Percentiles rank a stretch among this genome's conserved stretches.
Evolutionary conservation across 2,888 invertebrate genomes (phyloP).

Genomic region (Cyaniris semiargus): DNA sequence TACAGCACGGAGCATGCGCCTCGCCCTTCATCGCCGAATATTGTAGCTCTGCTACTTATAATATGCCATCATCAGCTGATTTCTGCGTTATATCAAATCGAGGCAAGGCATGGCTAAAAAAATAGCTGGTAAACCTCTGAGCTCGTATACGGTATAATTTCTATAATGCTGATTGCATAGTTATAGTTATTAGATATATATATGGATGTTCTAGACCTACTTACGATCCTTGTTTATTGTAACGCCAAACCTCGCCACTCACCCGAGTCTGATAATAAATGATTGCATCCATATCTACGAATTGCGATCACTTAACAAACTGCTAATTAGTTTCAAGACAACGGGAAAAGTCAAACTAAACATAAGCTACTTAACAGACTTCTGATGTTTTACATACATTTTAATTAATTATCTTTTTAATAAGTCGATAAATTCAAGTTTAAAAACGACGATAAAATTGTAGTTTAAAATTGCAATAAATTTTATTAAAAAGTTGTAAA

Average conservation of each 20-base stretch:
- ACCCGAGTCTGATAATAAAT: slow-evolving; percentile 1
- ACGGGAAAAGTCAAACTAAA: background rate
- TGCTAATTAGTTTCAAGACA: background rate
- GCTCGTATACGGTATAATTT: too few relatives aligned
- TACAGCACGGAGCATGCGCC: slow-evolving; percentile 17
- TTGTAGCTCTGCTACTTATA: background rate
- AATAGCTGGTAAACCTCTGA: background rate
- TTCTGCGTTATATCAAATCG: background rate
- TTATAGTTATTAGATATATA: background rate
- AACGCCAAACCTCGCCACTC: background rate
- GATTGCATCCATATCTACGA: background rate
- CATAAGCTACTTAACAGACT: background rate
- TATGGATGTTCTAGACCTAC: background rate
- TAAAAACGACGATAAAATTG: background rate
- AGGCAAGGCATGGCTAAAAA: background rate
- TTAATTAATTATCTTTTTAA: too few relatives aligned
- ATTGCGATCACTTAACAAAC: background rate
- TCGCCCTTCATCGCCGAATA: background rate
- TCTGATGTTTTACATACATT: background rate
- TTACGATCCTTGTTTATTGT: background rate
- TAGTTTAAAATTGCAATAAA: background rate
- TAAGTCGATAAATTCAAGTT: background rate
- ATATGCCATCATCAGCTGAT: background rate
- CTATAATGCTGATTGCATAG: background rate
- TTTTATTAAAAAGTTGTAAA: background rate